Base-by-base conservation (phyloP, 2,797 vertebrate species). In the Rhinogobio ventralis region DNA sequence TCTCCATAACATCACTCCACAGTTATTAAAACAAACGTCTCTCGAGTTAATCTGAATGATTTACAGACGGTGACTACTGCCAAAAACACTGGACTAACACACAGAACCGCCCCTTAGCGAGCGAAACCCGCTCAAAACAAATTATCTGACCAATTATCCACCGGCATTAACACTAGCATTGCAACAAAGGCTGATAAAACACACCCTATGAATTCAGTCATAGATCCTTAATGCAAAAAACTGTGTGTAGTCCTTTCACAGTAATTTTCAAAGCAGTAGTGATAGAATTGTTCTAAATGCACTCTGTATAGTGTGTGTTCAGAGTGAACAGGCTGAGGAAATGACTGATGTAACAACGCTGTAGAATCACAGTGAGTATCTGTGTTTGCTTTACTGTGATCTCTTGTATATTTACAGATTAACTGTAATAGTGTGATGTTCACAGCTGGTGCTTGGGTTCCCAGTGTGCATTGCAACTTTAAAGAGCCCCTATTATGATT, bases 301-400 rank as follows among this genome's bases (percentile, higher is more conserved):
- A 28, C 13, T 25, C n/a, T 25, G 57, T 25, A 60, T 60, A 25
- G n/a, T 0, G 5, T 60, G 9, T 14, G 13, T 36, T 36, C 7
- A 53, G 17, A 51, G 45, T 20, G 45, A 30, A 51, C 9, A 33
- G 28, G 49, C 28, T 53, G 28, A 55, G 72, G 49, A 75, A 75
- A 75, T 75, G 49, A 55, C 73, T 75, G 30, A 55, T 23, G 9
- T 23, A 55, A 36, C 73, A 55, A 20, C 73, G 7, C 49, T 75
- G 11, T 75, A 75, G 49, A 75, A 75, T 75, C 20, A 75, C 73
- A 75, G 7, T 2, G 49, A 75, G 33, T 36, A 75, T 55, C 73
- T 75, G 49, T 74, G 72, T 75, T 75, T 75, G 49, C 28, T 55
- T 36, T 55, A 36, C 49, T 15, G 49, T 75, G 30, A 53, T 55